Percentiles rank a stretch among this genome's conserved stretches.
phyloP scores from a whole-genome alignment of 1,140 invertebrate species.

The Dinoponera quadriceps region DNA sequence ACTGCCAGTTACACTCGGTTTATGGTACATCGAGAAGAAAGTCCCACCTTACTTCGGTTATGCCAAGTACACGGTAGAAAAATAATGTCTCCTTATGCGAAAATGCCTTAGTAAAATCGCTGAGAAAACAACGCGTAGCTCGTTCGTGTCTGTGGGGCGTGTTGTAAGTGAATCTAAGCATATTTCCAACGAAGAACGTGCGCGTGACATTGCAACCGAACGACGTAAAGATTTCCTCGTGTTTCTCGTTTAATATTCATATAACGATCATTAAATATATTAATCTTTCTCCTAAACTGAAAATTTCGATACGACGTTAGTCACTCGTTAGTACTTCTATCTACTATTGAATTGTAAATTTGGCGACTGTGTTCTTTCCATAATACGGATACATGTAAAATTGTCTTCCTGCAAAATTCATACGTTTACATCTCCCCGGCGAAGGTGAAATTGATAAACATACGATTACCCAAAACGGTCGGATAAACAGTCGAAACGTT shows the following conservation, averaged over 20 bases:
- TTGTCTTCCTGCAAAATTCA: not conserved
- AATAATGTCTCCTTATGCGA: slow-evolving; percentile 60
- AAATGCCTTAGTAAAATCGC: slow-evolving; percentile 46
- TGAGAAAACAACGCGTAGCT: slow-evolving; percentile 33
- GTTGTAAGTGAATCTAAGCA: slow-evolving; percentile 10
- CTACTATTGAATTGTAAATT: no score
- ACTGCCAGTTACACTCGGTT: slow-evolving; percentile 52
- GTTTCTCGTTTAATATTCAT: not conserved
- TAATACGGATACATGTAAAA: not conserved
- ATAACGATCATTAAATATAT: not conserved
- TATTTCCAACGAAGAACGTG: not conserved
- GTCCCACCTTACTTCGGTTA: not conserved
- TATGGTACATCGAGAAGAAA: slow-evolving; percentile 58
- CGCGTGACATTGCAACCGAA: not conserved
- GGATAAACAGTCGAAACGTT: not conserved
- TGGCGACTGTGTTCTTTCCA: no score
- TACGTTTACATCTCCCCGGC: not conserved
- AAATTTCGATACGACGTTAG: no score
- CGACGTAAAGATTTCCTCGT: not conserved
- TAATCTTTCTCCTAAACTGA: no score
- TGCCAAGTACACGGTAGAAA: slow-evolving; percentile 58
- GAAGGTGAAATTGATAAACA: not conserved
- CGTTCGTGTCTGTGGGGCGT: not conserved
- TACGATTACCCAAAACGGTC: not conserved
- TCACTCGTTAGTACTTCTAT: no score